Percentiles rank a stretch among this genome's conserved stretches.
phyloP scores from a whole-genome alignment of 2,888 invertebrate species.

The Dione juno region DNA sequence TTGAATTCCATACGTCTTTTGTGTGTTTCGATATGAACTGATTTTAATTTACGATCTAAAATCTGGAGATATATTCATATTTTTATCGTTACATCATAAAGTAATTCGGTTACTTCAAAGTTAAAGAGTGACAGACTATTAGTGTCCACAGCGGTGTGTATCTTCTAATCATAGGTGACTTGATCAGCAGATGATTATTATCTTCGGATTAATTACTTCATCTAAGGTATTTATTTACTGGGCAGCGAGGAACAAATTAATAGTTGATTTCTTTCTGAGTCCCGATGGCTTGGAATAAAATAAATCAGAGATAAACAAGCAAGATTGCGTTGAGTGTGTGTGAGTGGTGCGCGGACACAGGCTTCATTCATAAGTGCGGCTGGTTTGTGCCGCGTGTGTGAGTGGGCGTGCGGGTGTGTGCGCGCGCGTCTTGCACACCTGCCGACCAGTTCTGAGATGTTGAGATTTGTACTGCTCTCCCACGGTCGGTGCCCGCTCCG shows the following conservation, averaged over 20 bases:
- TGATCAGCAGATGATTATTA: constrained; percentile 67
- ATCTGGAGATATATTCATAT: constrained; percentile 23
- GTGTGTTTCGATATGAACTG: neutral
- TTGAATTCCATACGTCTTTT: neutral
- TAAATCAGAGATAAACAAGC: constrained; percentile 82
- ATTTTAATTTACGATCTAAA: constrained; percentile 8
- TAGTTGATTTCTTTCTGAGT: constrained; percentile 73
- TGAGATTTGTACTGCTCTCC: constrained; percentile 83
- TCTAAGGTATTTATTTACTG: constrained; percentile 69
- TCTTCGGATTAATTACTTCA: constrained; percentile 77
- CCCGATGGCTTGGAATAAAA: constrained; percentile 76
- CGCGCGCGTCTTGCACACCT: constrained; percentile 72
- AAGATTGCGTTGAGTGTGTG: constrained; percentile 64
- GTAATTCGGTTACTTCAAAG: constrained; percentile 43
- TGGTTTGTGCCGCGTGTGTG: constrained; percentile 61
- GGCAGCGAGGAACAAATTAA: constrained; percentile 76
- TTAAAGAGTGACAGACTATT: constrained; percentile 45
- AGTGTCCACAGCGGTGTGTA: constrained; percentile 45
- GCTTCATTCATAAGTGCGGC: constrained; percentile 80
- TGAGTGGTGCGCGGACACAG: constrained; percentile 53
- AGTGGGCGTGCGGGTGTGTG: constrained; percentile 53
- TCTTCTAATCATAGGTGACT: constrained; percentile 51
- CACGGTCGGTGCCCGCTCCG: constrained; percentile 82
- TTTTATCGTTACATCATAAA: constrained; percentile 33
- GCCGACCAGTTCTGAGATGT: constrained; percentile 84